Evolutionary conservation across 2,888 invertebrate species (phyloP).

Genomic region (Polydesmus complanatus): DNA sequence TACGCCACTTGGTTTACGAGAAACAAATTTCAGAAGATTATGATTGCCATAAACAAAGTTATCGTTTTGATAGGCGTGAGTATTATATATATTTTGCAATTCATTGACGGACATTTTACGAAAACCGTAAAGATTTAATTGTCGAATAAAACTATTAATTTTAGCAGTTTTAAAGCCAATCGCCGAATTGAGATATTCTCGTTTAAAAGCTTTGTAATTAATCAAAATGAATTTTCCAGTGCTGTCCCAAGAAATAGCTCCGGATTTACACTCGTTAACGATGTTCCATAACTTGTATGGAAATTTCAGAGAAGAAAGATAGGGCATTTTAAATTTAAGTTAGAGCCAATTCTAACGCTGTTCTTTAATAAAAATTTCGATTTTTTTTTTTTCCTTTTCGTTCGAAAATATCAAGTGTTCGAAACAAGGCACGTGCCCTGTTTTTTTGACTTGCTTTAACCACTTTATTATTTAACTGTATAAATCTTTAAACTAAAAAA

Average conservation of each 20-base stretch:
- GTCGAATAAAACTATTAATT: constrained; percentile 30
- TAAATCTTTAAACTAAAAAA: too few relatives aligned
- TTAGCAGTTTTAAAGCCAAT: constrained; percentile 28
- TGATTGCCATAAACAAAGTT: background rate
- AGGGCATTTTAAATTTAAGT: background rate
- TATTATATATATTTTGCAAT: constrained; percentile 19
- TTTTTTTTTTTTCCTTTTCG: too few relatives aligned
- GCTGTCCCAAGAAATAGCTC: constrained; percentile 45
- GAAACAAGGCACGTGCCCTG: too few relatives aligned
- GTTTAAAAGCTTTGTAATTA: constrained; percentile 42
- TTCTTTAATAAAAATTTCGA: too few relatives aligned
- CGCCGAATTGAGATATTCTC: constrained; percentile 23
- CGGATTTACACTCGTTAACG: constrained; percentile 43
- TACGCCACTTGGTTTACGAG: background rate
- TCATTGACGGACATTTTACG: too few relatives aligned
- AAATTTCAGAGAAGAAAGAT: constrained; percentile 37
- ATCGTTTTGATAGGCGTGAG: background rate
- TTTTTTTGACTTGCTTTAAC: too few relatives aligned
- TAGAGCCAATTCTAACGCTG: background rate
- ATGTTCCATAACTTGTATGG: constrained; percentile 54
- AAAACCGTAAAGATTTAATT: constrained; percentile 31
- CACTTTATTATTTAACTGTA: too few relatives aligned
- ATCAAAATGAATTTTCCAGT: constrained; percentile 45
- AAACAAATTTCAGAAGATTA: background rate
- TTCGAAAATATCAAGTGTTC: too few relatives aligned